Evolutionary conservation across 2,888 invertebrate genomes (phyloP), one percentile per base, ranked within the genome.

Genomic region (Salticus scenicus): DNA sequence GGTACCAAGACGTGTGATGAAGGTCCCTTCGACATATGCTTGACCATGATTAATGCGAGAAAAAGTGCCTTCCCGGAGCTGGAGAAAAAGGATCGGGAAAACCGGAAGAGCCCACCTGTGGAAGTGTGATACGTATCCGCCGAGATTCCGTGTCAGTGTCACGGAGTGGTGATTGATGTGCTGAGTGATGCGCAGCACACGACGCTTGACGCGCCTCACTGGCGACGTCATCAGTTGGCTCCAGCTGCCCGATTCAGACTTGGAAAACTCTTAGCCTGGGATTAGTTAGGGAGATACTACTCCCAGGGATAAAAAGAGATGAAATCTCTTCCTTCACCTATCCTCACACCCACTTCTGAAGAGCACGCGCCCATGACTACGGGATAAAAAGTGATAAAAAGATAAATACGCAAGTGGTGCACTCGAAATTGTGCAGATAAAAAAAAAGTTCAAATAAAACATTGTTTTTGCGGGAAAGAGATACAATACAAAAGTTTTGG

Each of bases 31-130:
- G 84, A 85, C 84, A 85, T 85, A 85, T 85, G 84, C 84, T 74
- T 79, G 84, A 85, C 74, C 84, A 74, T 86, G 86, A 86, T 86
- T 86, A 86, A 86, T 86, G 86, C 80, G 86, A 80, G 80, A 86
- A 86, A 86, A 86, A 85, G 79, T 79, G 80, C 70, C 67, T 86
- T n/a, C n/a, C n/a, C n/a, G n/a, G n/a, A n/a, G 17, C 74, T 51
- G 76, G 73, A 73, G 67, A 73, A 77, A 84, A 42, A 73, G 78
- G 69, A 70, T 64, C 70, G 67, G 80, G 24, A 72, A 66, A 80
- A 86, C 86, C 86, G 86, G 86, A 86, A 86, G 85, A 71, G 86
- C 86, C 86, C 86, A 86, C 86, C 86, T 86, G 86, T 80, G 86
- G 86, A 86, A 80, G 86, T 86, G 86, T 76, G 86, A 86, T 86